Evolutionary conservation across 2,888 invertebrate species (phyloP), one percentile per base, ranked within the genome.

Genomic region (Adineta ricciae): DNA sequence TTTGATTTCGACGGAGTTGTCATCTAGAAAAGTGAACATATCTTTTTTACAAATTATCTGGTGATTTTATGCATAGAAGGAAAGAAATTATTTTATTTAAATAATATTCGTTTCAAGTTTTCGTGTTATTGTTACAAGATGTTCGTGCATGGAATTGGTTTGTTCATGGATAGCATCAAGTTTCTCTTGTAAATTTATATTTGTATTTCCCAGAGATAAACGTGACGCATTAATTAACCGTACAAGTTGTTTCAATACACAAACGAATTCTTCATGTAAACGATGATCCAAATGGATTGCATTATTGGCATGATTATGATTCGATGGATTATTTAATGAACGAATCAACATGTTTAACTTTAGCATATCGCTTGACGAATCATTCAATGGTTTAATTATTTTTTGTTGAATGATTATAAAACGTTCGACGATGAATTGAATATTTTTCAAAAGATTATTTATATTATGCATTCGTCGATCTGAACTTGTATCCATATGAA

Each of bases 41-140:
- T 19, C 50, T 16, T 50, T 19, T 50, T 19, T 50, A 16, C 5
- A 50, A 50, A 19, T 50, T 19, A 50, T 50, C 19, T 50, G 50
- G 19, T 11, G 14, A 49, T 49, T 50, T 24, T 24, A 27, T 64
- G 56, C n/a, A 27, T 5, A 21, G 27, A 8, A 64, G n/a, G 14
- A 56, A 21, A 56, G n/a, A 9, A n/a, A 9, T 73, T 21, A 41
- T 32, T 41, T 78, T 41, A 21, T 32, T 73, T 16, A 64, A 24
- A 64, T 64, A 19, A 78, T 78, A 64, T 64, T 64, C 11, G 64
- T 32, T 64, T 64, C 64, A 64, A 64, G 64, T 64, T 64, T 64
- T 11, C 64, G 64, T 64, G 64, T 64, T 27, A 64, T 64, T 14
- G 64, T 64, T 27, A 64, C 64, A 64, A 64, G 64, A 64, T 64